Evolutionary conservation across 2,113 vertebrate genomes (phyloP).

Genomic region (Pygoscelis adeliae): DNA sequence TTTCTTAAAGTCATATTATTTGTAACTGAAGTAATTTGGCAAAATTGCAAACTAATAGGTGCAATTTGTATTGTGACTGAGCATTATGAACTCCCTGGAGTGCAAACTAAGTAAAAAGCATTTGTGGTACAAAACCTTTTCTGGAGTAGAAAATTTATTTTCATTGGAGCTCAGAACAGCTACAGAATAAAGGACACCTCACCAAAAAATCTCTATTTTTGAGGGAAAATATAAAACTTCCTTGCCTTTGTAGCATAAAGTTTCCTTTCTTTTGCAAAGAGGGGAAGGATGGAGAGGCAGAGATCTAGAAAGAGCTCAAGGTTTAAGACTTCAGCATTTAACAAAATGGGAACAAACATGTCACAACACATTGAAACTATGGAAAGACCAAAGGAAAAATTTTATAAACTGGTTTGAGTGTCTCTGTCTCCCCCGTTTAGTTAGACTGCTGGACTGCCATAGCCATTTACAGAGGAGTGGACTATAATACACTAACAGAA

Average conservation of each 20-base stretch:
- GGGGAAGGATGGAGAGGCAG: background rate
- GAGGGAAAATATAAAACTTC: background rate
- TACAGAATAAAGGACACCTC: background rate
- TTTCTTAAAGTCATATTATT: background rate
- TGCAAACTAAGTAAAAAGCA: background rate
- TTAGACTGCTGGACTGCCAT: background rate
- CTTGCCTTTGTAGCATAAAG: background rate
- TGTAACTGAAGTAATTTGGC: background rate
- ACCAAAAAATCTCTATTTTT: accelerated
- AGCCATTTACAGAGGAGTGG: background rate
- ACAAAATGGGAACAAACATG: background rate
- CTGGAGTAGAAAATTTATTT: background rate
- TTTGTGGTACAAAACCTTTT: background rate
- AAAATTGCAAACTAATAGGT: background rate
- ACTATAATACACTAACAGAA: background rate
- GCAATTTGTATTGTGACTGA: background rate
- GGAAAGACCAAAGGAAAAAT: background rate
- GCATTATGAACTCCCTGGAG: background rate
- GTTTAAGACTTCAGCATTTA: background rate
- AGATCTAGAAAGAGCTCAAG: background rate
- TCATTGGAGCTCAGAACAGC: background rate
- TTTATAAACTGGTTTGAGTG: background rate
- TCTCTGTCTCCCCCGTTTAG: background rate
- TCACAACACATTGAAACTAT: background rate
- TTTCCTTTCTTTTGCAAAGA: background rate